Conservation (phyloP, 2,797 vertebrate species). For the Gymnoscopelus braueri region DNA sequence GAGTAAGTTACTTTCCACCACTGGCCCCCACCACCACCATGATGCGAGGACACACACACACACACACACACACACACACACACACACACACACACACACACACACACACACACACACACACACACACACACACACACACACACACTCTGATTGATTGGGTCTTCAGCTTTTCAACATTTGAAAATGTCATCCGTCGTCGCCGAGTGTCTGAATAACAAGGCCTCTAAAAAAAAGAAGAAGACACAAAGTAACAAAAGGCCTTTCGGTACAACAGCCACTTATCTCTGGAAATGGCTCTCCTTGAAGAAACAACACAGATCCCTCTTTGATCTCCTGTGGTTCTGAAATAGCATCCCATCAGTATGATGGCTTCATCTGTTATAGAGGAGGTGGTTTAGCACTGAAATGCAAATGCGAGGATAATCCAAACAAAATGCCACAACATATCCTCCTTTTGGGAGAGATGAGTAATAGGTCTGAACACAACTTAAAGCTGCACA, state of each 20-base stretch:
- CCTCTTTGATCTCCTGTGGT: conserved; percentile 36
- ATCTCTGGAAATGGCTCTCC: conserved; percentile 20
- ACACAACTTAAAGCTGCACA: conserved; percentile 15
- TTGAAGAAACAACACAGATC: conserved; percentile 4
- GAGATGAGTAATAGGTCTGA: neutral
- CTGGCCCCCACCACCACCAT: too few relatives aligned
- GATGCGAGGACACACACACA: too few relatives aligned
- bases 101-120: too few relatives aligned
- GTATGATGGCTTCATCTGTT: conserved; percentile 24
- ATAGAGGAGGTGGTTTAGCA: conserved; percentile 4
- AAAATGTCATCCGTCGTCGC: conserved; percentile 37
- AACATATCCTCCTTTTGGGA: conserved; percentile 22
- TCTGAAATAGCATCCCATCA: conserved; percentile 18
- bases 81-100: too few relatives aligned
- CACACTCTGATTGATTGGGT: conserved; percentile 28
- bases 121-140: too few relatives aligned
- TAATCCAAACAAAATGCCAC: conserved; percentile 40
- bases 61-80: too few relatives aligned
- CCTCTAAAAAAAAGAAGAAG: neutral
- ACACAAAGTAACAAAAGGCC: neutral
- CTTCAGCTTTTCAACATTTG: conserved; percentile 30
- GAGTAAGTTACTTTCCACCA: too few relatives aligned
- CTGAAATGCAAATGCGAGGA: conserved; percentile 49
- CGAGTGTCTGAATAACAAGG: conserved; percentile 19
- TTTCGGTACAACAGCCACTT: conserved; percentile 9